These are phyloP conservation scores for Gallinago nigripennis DNA, from an alignment of 2,797 vertebrate species.

Conservation along the genomic window DNA sequence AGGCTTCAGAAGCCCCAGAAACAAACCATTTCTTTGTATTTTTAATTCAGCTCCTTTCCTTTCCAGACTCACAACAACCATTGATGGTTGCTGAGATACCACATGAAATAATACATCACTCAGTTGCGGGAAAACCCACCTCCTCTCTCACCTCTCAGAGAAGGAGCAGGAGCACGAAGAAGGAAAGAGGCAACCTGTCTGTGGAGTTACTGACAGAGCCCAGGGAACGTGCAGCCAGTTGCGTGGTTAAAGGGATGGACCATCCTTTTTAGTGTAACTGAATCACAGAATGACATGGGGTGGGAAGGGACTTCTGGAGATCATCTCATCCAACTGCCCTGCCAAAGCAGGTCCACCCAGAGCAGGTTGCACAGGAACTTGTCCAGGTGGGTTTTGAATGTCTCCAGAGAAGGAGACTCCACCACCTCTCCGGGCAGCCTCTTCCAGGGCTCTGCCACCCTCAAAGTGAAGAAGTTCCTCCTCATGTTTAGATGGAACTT, in stretches of 20 bases:
- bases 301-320: no score
- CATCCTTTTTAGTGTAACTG: not conserved
- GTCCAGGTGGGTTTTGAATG: no score
- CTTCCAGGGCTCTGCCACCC: no score
- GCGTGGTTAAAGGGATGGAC: not conserved
- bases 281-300: no score
- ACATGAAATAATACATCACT: not conserved
- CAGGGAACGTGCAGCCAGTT: not conserved
- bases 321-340: no score
- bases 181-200: not conserved
- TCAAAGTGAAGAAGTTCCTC: no score
- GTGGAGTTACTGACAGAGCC: rapidly evolving
- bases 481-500: no score
- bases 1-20: not conserved
- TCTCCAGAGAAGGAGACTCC: no score
- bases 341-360: no score
- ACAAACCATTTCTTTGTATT: not conserved
- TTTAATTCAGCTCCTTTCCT: not conserved
- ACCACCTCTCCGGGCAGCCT: no score
- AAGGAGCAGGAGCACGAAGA: not conserved
- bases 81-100: not conserved
- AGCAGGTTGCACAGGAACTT: no score
- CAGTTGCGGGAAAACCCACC: not conserved
- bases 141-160: not conserved
- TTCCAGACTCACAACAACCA: not conserved